Conservation (phyloP, 2,888 invertebrate genomes). For the Coelinius sp. region DNA sequence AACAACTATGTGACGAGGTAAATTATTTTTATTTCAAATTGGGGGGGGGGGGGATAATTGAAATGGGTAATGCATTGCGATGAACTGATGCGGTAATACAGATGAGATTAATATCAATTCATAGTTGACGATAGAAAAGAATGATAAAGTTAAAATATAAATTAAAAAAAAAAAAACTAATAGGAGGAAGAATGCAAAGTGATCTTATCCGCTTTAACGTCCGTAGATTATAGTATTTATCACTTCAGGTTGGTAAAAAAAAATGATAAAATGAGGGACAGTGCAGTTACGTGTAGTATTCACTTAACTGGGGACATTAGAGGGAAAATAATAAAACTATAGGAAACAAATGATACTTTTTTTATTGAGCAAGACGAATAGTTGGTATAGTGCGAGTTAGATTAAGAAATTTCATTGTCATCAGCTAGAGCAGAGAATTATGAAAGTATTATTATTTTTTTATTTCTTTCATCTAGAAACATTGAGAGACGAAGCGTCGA, state of each 20-base stretch:
- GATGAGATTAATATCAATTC: not conserved
- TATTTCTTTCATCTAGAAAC: conserved; percentile 38
- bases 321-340: conserved; percentile 3
- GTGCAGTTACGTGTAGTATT: conserved; percentile 17
- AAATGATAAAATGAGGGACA: conserved; percentile 41
- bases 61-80: conserved; percentile 11
- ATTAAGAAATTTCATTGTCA: conserved; percentile 49
- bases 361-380: conserved; percentile 6
- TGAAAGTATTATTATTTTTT: conserved; percentile 25
- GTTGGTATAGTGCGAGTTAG: conserved; percentile 6
- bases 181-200: conserved; percentile 56
- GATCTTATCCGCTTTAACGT: conserved; percentile 66
- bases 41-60: conserved; percentile 34
- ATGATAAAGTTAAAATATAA: conserved; percentile 31
- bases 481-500: conserved; percentile 26
- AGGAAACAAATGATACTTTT: conserved; percentile 25
- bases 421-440: conserved; percentile 52
- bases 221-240: conserved; percentile 61
- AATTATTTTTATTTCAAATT: conserved; percentile 40
- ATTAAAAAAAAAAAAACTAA: no score
- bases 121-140: not conserved
- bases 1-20: conserved; percentile 15
- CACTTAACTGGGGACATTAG: conserved; percentile 14
- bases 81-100: not conserved
- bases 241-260: conserved; percentile 49